Evolutionary conservation across 2,888 invertebrate species (phyloP).

Genomic region (Crossocerus cetratus): DNA sequence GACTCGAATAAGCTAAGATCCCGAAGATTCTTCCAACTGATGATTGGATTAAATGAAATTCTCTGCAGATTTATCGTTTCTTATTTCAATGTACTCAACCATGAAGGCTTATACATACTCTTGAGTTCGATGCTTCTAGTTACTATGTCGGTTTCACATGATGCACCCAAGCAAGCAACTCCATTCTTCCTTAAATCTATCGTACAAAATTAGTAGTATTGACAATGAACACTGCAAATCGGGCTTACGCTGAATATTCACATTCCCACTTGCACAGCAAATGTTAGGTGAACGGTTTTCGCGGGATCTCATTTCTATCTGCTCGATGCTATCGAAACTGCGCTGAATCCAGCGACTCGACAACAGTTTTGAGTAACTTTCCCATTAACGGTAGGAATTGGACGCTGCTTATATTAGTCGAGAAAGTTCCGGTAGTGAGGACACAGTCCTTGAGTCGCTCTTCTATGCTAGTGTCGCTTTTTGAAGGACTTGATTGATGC

Average conservation of each 20-base stretch:
- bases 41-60: conserved; percentile 46
- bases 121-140: no score
- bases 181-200: background rate
- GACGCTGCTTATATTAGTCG: conserved; percentile 53
- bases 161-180: background rate
- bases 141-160: no score
- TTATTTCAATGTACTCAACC: background rate
- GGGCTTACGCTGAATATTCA: no score
- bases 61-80: conserved; percentile 11
- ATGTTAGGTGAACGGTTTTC: no score
- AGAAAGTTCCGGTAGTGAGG: conserved; percentile 68
- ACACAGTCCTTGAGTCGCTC: conserved; percentile 55
- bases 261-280: no score
- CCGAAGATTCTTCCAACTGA: conserved; percentile 31
- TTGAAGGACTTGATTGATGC: conserved; percentile 36
- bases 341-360: conserved; percentile 71
- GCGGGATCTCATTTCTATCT: no score
- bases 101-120: no score
- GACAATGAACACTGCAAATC: no score
- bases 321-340: conserved; percentile 63
- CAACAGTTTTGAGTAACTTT: conserved; percentile 71
- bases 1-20: conserved; percentile 20
- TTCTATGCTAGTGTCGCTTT: conserved; percentile 24
- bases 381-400: conserved; percentile 72
- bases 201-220: background rate